These are phyloP conservation scores for Drosophila navojoa DNA, from an alignment of 1,140 invertebrate genomes.

Conservation along the genomic window DNA sequence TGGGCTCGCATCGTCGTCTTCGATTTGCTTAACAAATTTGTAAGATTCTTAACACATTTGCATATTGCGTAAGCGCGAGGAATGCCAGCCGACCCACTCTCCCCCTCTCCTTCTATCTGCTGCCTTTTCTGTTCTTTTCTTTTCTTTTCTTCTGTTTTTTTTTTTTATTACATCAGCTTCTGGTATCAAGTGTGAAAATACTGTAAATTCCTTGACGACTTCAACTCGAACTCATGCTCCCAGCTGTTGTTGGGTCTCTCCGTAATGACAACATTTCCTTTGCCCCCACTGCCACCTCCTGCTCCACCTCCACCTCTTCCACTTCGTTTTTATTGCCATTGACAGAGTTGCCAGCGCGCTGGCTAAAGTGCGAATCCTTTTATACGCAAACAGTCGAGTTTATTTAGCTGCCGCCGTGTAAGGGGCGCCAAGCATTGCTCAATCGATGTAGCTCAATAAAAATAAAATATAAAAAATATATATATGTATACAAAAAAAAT, in stretches of 20 bases:
- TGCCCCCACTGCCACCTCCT: constrained; percentile 55
- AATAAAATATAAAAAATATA: constrained; percentile 16
- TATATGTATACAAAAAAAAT: not conserved
- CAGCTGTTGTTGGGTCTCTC: constrained; percentile 49
- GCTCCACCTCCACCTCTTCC: too few relatives aligned
- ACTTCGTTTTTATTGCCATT: constrained; percentile 65
- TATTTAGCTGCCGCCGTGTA: constrained; percentile 48
- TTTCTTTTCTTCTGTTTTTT: constrained; percentile 24
- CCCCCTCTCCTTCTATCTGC: not conserved
- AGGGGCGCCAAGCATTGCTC: constrained; percentile 35
- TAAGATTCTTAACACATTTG: constrained; percentile 79
- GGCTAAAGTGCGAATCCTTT: constrained; percentile 52
- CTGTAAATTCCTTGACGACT: constrained; percentile 48
- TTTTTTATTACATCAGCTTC: constrained; percentile 16
- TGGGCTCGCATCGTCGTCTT: constrained; percentile 48
- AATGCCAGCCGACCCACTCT: not conserved
- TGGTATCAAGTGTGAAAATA: constrained; percentile 65
- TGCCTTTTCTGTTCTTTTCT: constrained; percentile 10
- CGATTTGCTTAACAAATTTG: constrained; percentile 82
- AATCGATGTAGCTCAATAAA: constrained; percentile 76
- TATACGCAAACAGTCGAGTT: constrained; percentile 49
- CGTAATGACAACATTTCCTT: constrained; percentile 75
- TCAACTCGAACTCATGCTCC: constrained; percentile 23
- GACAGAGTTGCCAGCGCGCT: constrained; percentile 48
- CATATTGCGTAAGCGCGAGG: constrained; percentile 67